These are phyloP conservation scores for Helleia helle DNA, from an alignment of 2,888 invertebrate genomes.

Conservation along the genomic window DNA sequence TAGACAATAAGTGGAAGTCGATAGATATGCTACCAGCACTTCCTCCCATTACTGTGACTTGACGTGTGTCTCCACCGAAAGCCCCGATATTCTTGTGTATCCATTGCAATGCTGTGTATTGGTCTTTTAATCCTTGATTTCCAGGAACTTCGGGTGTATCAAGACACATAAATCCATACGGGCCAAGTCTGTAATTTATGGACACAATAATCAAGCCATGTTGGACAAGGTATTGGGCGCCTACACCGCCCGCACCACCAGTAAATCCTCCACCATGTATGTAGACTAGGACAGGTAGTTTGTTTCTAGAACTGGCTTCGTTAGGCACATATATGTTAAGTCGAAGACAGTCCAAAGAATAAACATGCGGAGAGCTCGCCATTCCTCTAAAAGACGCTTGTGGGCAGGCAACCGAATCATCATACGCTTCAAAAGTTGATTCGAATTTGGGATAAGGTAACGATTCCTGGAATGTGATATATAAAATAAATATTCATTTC, in stretches of 20 bases:
- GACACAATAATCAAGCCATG: constrained; percentile 33
- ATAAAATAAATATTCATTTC: constrained; percentile 2
- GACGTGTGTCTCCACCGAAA: constrained; percentile 26
- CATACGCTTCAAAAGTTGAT: constrained; percentile 17
- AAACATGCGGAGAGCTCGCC: constrained; percentile 25
- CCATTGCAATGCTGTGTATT: constrained; percentile 34
- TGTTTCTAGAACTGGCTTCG: constrained; percentile 18
- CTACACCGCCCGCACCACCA: constrained; percentile 34
- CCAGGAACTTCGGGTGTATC: constrained; percentile 34
- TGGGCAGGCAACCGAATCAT: constrained; percentile 26
- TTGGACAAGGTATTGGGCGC: constrained; percentile 31
- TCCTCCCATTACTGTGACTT: constrained; percentile 7
- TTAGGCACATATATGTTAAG: constrained; percentile 74
- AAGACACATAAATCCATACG: constrained; percentile 43
- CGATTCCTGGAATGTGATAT: constrained; percentile 16
- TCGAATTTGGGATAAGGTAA: constrained; percentile 18
- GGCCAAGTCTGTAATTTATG: constrained; percentile 41
- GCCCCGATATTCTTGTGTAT: constrained; percentile 26
- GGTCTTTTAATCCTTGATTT: constrained; percentile 44
- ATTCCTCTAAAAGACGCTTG: constrained; percentile 15
- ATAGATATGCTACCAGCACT: constrained; percentile 10
- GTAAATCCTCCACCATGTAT: constrained; percentile 43
- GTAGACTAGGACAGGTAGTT: constrained; percentile 42
- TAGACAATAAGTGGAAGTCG: constrained; percentile 4
- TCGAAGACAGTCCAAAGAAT: constrained; percentile 69